These are phyloP conservation scores for Drosophila melanosoma DNA, from an alignment of 2,888 invertebrate species.

Conservation along the genomic window DNA sequence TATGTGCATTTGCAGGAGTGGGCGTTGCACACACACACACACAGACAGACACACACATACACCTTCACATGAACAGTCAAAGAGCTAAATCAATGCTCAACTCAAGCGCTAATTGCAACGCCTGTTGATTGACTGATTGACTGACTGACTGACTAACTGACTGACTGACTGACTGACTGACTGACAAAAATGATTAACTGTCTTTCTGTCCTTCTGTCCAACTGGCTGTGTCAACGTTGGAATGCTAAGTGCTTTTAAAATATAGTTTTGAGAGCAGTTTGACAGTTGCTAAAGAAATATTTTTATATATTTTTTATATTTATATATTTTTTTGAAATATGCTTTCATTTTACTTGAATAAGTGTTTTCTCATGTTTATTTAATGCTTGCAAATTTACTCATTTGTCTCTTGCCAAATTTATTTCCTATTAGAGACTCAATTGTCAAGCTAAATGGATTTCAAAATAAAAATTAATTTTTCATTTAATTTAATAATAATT, in stretches of 20 bases:
- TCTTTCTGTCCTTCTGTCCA: too few relatives aligned
- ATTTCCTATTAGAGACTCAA: too few relatives aligned
- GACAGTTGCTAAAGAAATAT: too few relatives aligned
- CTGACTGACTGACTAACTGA: background rate
- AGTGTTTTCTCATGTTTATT: background rate
- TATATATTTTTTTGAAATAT: background rate
- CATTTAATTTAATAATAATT: too few relatives aligned
- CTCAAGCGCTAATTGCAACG: slow-evolving; percentile 67
- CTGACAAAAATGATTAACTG: background rate
- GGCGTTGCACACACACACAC: background rate
- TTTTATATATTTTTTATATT: background rate
- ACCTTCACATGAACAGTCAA: slow-evolving; percentile 28
- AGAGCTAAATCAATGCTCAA: slow-evolving; percentile 42
- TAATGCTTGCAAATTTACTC: background rate
- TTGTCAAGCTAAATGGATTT: too few relatives aligned
- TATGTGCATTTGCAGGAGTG: slow-evolving; percentile 18
- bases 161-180: background rate
- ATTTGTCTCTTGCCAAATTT: background rate
- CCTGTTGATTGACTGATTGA: slow-evolving; percentile 13
- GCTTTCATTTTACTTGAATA: background rate
- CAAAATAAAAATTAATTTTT: too few relatives aligned
- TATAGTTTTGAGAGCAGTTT: slow-evolving; percentile 7
- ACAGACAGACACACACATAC: background rate
- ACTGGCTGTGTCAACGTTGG: slow-evolving; percentile 30
- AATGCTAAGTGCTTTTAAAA: slow-evolving; percentile 41